Base-by-base conservation (phyloP, 2,113 vertebrate genomes). In the Vulpes ferrilata region DNA sequence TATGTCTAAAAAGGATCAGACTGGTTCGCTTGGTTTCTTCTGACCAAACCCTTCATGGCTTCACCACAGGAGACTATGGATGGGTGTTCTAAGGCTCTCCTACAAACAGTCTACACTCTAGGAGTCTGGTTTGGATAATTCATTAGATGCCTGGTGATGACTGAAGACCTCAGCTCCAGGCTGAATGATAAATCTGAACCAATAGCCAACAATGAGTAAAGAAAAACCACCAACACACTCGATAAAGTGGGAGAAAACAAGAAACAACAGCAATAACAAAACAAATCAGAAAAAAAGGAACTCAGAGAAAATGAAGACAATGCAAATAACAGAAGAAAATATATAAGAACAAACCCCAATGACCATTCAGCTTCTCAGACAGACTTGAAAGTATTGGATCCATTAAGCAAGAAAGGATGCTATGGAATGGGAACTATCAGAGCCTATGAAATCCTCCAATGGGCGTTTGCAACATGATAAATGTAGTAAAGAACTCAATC, bases 181-280 rank as follows among this genome's bases (percentile, higher is more conserved):
- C 27, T 60, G 32, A 80, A 78, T 74, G 55, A 30, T 13, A 71
- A 90, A 43, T 55, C 73, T 20, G 86, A 96, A 27, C 67, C 25
- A 27, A n/a, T 19, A 57, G 11, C 35, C 27, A 67, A 48, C 32
- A 20, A 65, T 16, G 7, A 51, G 74, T 30, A 23, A 30, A 82
- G 60, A 19, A 55, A 91, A 23, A 5, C 27, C n/a, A 19, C 53
- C 11, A 48, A 30, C 2, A 32, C 88, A 11, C 30, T 48, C 1
- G 32, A 84, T 4, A 38, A 25, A 55, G 38, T 32, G 23, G 69
- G 20, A 25, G 30, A 69, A 20, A 48, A 43, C 20, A 51, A 57
- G 35, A 69, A 69, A 43, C 11, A 64, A 19, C 13, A 38, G 15
- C 15, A 60, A 53, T 6, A 80, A 81, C 5, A 25, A 59, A 79